Evolutionary conservation across 2,113 vertebrate species (phyloP), one percentile per base, ranked within the genome.

Genomic region (Brachionichthys hirsutus): DNA sequence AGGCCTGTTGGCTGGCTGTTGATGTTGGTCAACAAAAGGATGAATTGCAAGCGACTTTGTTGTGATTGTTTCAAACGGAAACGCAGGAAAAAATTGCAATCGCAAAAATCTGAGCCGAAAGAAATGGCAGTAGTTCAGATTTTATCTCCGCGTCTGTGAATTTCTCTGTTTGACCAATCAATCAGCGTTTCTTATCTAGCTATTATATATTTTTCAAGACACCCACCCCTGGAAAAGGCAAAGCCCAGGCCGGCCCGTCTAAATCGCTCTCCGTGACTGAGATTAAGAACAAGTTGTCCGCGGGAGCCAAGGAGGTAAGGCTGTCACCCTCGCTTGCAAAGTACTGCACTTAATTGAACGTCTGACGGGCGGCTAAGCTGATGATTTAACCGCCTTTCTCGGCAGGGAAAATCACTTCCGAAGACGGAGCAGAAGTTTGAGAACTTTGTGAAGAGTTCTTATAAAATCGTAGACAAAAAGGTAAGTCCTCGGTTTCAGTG

Each of bases 351-450:
- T 67, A 68, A 67, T 56, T 83, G 51, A 49, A 57, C 18, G 41
- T 60, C 24, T 61, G 24, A 66, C 17, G 14, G 34, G 0, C 4
- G 15, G 11, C 48, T 47, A 47, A 65, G 44, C 55, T 56, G 43
- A 47, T 75, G 67, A 84, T 57, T 67, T 67, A 66, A 66, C 10
- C 45, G 9, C 24, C 22, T 47, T 60, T 44, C 82, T 51, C 35
- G 22, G 60, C 75, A 92, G 92, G 90, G 91, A 6, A 90, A 81
- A 55, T 43, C 85, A 2, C 75, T 92, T 18, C 92, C 92, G 18
- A 92, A 91, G 83, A 89, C 89, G 0, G 89, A 92, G 75, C 90
- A 90, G 83, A 92, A 92, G 75, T 90, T 92, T 80, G 91, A 92
- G 73, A 92, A 92, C 51, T 92, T 69, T 35, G 86, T 89, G 58